Evolutionary conservation across 1,140 invertebrate species (phyloP), one percentile per base, ranked within the genome.

Genomic region (Potamilus streckersoni): DNA sequence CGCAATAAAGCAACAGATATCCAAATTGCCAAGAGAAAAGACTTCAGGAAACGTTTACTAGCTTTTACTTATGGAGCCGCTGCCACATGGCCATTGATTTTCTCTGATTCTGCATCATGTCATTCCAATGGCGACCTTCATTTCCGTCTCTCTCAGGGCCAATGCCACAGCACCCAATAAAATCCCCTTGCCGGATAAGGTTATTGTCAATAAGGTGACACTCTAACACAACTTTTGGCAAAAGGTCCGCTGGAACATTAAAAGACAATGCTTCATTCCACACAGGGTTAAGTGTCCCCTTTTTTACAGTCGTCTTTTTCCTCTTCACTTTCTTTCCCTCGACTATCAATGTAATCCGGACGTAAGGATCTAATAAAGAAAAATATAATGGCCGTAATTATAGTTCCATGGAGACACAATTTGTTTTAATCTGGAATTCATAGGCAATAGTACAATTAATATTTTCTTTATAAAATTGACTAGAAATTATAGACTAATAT

Each of bases 21-120:
- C 6, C 11, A 49, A 49, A 49, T 49, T 4, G 38, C 38, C 38
- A 49, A 49, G 38, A 49, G 38, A 49, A 49, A 49, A 49, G 4
- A 49, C 11, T 49, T 49, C 38, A 4, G 38, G 6, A 49, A 49
- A 49, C 6, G 6, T 49, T 49, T 49, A 1, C 38, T 49, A 8
- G 38, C 38, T 49, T 69, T 66, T 72, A 72, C 72, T 66, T 77
- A 68, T 80, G 91, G n/a, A 96, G 89, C 49, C 93, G 92, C 89
- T 96, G 95, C 95, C 95, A 96, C 94, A 95, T 95, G 15, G 94
- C 94, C 61, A 95, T 93, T 2, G 95, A 94, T 86, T 94, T 95
- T 74, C 95, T 92, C 62, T 95, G 91, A 23, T 94, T 94, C n/a
- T 93, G 91, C 74, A 96, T 90, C 95, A 96, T 95, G 89, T 95